Base-by-base conservation (phyloP, 1,140 invertebrate genomes). In the Drosophila ficusphila region DNA sequence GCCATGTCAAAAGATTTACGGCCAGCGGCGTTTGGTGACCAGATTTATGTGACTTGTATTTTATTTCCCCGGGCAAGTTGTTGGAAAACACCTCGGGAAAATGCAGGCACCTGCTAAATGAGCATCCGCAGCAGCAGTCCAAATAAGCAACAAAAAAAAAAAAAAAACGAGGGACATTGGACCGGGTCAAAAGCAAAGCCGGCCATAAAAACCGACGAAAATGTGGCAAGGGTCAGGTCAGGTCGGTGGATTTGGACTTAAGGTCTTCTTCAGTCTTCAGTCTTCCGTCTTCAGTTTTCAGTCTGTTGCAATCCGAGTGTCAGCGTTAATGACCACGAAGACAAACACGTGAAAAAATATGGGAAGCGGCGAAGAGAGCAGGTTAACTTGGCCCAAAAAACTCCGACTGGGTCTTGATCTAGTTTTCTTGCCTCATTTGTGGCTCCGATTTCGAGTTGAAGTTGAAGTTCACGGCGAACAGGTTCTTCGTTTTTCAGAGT, bases 1-100 rank as follows among this genome's bases (percentile, higher is more conserved):
- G 47, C 54, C 41, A 56, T 39, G 75, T 51, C 56, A 69, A 79
- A 21, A 85, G 76, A 85, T 85, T 85, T 85, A 86, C 79, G 47
- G 42, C 67, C 39, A 65, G 61, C 56, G 57, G 72, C 65, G 58
- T 46, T 75, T 79, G 58, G 58, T 79, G 76, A 64, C 53, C 76
- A 86, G 81, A 85, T 85, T 83, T 83, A 83, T 83, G 79, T 76
- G 41, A 69, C 16, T 53, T 25, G 12, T 54, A 18, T 31, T 65
- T 67, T 19, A 42, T 29, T 31, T 27, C 5, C n/a, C 12, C 0
- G 11, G 8, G 31, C 7, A 25, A 12, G 33, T 12, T 16, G 29
- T 41, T 21, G 23, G 36, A 29, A 29, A 27, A 41, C 52, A 52
- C 56, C 39, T 70, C 39, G 29, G 61, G 31, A 44, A 42, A 54